Evolutionary conservation across 2,888 invertebrate genomes (phyloP).

Genomic region (Schizaphis graminum): DNA sequence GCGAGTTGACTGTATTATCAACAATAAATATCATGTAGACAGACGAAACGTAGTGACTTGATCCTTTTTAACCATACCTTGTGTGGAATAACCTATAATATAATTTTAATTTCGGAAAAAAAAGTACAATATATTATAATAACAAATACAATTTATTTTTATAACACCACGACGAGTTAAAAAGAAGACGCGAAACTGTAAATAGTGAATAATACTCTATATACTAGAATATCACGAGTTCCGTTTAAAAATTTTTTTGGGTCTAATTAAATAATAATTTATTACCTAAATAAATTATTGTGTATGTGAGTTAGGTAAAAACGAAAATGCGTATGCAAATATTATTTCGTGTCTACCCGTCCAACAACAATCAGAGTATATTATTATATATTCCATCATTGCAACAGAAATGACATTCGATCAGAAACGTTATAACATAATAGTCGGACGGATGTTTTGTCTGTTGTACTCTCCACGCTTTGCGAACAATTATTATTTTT

Average conservation of each 20-base stretch:
- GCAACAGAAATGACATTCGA: neutral
- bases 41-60: no score
- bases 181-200: neutral
- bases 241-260: neutral
- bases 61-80: no score
- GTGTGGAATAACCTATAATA: no score
- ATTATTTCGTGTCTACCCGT: neutral
- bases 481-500: neutral
- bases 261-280: neutral
- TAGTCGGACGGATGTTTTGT: neutral
- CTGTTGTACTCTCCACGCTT: neutral
- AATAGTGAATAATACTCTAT: no score
- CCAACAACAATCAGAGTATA: neutral
- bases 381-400: neutral
- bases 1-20: no score
- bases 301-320: neutral
- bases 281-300: neutral
- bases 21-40: no score
- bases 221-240: neutral
- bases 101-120: neutral
- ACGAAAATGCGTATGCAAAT: neutral
- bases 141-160: neutral
- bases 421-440: neutral
- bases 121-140: neutral
- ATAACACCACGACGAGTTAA: neutral